phyloP scores from a whole-genome alignment of 2,888 invertebrate species.

The Xylophagus ater region DNA sequence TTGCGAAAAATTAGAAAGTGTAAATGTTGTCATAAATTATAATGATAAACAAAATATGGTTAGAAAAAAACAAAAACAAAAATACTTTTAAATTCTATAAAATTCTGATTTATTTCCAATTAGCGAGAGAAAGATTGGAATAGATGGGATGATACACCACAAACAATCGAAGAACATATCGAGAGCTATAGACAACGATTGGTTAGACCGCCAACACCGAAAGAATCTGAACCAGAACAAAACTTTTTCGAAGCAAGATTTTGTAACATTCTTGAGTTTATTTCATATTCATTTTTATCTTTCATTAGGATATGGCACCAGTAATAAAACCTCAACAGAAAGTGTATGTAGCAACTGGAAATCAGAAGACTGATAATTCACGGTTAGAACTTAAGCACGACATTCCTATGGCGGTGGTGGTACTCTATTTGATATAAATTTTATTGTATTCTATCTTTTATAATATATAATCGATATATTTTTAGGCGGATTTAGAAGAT shows the following conservation, averaged over 20 bases:
- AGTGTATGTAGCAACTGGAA: slow-evolving; percentile 40
- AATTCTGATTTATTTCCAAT: slow-evolving; percentile 15
- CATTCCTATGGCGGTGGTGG: slow-evolving; percentile 39
- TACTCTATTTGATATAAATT: no score
- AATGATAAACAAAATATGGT: slow-evolving; percentile 8
- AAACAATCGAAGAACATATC: slow-evolving; percentile 50
- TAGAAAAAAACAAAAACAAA: neutral
- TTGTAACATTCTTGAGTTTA: neutral
- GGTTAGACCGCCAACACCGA: slow-evolving; percentile 36
- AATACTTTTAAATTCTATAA: neutral
- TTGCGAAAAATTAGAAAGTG: slow-evolving; percentile 45
- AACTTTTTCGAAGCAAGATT: slow-evolving; percentile 46
- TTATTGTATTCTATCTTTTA: neutral
- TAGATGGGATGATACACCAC: slow-evolving; percentile 48
- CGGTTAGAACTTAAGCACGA: slow-evolving; percentile 41
- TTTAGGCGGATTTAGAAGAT: slow-evolving; percentile 43
- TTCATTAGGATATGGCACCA: slow-evolving; percentile 47
- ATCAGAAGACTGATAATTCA: slow-evolving; percentile 31
- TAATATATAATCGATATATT: slow-evolving; percentile 6
- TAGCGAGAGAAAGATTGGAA: slow-evolving; percentile 43
- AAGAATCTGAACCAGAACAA: slow-evolving; percentile 39
- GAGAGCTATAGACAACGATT: slow-evolving; percentile 49
- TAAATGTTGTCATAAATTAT: slow-evolving; percentile 43
- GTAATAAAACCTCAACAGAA: slow-evolving; percentile 49
- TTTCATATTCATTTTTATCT: neutral